phyloP scores from a whole-genome alignment of 2,888 invertebrate genomes.

The Melieria omissa region DNA sequence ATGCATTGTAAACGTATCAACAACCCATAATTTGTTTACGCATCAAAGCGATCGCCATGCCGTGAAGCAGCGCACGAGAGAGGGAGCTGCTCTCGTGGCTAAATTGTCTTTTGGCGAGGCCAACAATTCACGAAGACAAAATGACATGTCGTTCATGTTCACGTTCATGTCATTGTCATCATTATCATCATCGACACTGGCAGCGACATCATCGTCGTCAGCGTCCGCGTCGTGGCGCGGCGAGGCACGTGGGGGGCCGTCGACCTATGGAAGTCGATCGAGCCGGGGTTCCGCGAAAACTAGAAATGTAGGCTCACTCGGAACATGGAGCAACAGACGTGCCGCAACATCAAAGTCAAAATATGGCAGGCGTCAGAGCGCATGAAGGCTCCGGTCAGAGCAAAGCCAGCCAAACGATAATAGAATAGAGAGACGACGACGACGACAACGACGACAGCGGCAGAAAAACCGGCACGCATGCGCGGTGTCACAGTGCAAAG shows the following conservation, averaged over 20 bases:
- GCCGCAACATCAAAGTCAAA: slow-evolving; percentile 38
- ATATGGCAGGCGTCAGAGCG: slow-evolving; percentile 1
- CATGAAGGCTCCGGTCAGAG: neutral
- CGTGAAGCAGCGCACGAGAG: neutral
- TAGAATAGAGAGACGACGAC: slow-evolving; percentile 28
- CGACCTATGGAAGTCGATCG: slow-evolving; percentile 22
- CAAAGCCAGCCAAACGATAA: slow-evolving; percentile 27
- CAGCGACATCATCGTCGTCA: slow-evolving; percentile 22
- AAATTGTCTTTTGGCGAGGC: too few relatives aligned
- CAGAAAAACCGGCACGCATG: slow-evolving; percentile 20
- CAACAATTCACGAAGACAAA: slow-evolving; percentile 19
- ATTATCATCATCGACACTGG: slow-evolving; percentile 33
- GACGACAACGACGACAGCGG: slow-evolving; percentile 2
- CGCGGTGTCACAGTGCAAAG: slow-evolving; percentile 24
- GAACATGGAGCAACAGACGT: slow-evolving; percentile 10
- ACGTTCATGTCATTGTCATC: slow-evolving; percentile 47
- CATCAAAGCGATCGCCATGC: slow-evolving; percentile 33
- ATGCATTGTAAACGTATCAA: slow-evolving; percentile 24
- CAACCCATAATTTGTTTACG: slow-evolving; percentile 39
- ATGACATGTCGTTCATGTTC: slow-evolving; percentile 45
- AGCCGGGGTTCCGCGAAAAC: slow-evolving; percentile 31
- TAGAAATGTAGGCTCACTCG: slow-evolving; percentile 16
- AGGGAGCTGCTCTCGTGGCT: neutral
- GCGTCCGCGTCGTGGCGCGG: slow-evolving; percentile 24
- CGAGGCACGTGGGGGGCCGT: slow-evolving; percentile 2